Conservation (phyloP, 2,113 vertebrate genomes). For the Paradisaea rubra region DNA sequence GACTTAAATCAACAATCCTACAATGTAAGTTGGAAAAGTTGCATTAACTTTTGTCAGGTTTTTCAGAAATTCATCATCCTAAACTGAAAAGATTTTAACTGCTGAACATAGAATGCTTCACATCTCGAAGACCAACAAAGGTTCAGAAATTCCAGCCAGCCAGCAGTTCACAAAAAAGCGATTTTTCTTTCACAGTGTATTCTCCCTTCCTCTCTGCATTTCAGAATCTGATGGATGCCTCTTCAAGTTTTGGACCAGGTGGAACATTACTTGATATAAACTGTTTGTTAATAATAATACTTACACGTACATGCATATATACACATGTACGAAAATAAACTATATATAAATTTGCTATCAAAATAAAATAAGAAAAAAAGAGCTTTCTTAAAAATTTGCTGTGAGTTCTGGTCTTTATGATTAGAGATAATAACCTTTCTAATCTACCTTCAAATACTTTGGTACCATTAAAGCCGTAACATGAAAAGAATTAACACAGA, state of each 20-base stretch:
- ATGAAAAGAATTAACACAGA: background rate
- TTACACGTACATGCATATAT: background rate
- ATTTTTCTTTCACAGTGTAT: background rate
- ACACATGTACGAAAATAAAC: background rate
- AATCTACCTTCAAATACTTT: background rate
- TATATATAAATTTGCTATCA: background rate
- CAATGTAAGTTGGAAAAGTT: slow-evolving; percentile 26
- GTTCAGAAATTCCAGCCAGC: background rate
- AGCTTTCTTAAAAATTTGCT: background rate
- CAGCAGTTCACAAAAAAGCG: background rate
- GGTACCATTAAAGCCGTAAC: background rate
- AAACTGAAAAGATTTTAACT: background rate
- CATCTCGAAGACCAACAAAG: background rate
- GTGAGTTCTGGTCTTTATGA: background rate
- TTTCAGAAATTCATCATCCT: slow-evolving; percentile 32
- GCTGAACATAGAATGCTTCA: background rate
- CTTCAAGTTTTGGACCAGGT: background rate
- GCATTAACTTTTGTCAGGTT: slow-evolving; percentile 22
- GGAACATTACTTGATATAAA: background rate
- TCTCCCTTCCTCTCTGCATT: background rate
- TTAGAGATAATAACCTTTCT: background rate
- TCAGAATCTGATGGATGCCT: background rate
- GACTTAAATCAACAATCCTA: slow-evolving; percentile 31
- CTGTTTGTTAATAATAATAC: background rate
- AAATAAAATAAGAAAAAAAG: background rate